Base-by-base conservation (phyloP, 2,888 invertebrate species). In the Hydrotaea cyrtoneurina region DNA sequence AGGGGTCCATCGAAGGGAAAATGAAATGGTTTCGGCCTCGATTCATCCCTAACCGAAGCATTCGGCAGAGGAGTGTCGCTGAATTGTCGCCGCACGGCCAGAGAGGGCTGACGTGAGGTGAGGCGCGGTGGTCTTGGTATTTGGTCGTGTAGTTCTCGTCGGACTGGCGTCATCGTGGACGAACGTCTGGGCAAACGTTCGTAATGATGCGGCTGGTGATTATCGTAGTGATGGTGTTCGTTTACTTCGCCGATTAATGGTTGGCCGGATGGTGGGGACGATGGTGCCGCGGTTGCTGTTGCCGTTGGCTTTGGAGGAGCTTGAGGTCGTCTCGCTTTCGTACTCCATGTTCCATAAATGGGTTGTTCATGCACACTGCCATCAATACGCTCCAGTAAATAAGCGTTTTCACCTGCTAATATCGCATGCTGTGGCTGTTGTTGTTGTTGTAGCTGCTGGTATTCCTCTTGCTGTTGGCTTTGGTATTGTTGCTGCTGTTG, bases 241-340 rank as follows among this genome's bases (percentile, higher is more conserved):
- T 78, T 57, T 10, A 81, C 69, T 71, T 82, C 83, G 26, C 75
- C 69, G 17, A 81, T 73, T 19, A 86, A 17, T 39, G 80, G 79
- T 71, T 83, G 85, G 59, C 72, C 21, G 0, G 83, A 85, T 23
- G 75, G 59, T 11, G 83, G 78, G 75, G 82, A 78, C 50, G 78
- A 78, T 43, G 78, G 10, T 11, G 78, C 59, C 57, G 76, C 72
- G 59, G 72, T 4, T 46, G 57, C 69, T 50, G 66, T 43, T 50
- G 77, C 76, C 26, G 80, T 31, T 69, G 53, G 13, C 17, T 55
- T 62, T 62, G 79, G 21, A 81, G 88, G 87, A 59, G 87, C 86
- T 76, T 88, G 89, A 80, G 90, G 89, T 89, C 91, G 91, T 90
- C 89, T 91, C 91, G 91, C 91, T 91, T 91, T 91, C 91, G 90